Evolutionary conservation across 2,113 vertebrate species (phyloP).

Genomic region (Raphicerus campestris): DNA sequence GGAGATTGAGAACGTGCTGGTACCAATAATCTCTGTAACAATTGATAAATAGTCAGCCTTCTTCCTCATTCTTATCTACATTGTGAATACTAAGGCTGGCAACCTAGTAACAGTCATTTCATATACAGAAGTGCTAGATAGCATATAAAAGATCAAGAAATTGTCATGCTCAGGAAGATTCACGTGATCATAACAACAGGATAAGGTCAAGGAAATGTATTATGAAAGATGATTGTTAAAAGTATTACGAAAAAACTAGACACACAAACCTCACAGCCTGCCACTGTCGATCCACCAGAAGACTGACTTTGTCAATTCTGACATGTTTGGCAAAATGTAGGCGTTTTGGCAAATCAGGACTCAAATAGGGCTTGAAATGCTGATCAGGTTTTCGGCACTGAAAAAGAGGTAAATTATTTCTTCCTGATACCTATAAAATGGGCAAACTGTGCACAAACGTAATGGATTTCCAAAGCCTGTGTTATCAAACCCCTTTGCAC

Average conservation of each 20-base stretch:
- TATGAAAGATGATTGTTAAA: neutral
- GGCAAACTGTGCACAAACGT: neutral
- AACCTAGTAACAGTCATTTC: neutral
- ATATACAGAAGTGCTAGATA: neutral
- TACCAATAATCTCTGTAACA: neutral
- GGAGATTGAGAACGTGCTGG: fast-evolving
- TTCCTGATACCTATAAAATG: neutral
- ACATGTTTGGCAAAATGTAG: constrained; percentile 92
- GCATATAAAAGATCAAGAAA: neutral
- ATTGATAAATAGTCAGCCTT: neutral
- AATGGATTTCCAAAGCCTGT: neutral
- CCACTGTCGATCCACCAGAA: constrained; percentile 91
- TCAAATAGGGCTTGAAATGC: constrained; percentile 93
- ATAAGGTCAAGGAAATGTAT: neutral
- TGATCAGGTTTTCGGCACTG: constrained; percentile 89
- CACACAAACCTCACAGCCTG: constrained; percentile 85
- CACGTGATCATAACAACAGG: neutral
- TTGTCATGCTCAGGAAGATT: neutral
- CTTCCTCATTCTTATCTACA: neutral
- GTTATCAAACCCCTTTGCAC: neutral
- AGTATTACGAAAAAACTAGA: neutral
- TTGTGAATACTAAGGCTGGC: neutral
- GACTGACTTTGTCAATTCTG: constrained; percentile 92
- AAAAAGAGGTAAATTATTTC: constrained; percentile 35
- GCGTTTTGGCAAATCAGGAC: constrained; percentile 91